Conservation (phyloP, 2,113 vertebrate species). For the Falco punctatus region DNA sequence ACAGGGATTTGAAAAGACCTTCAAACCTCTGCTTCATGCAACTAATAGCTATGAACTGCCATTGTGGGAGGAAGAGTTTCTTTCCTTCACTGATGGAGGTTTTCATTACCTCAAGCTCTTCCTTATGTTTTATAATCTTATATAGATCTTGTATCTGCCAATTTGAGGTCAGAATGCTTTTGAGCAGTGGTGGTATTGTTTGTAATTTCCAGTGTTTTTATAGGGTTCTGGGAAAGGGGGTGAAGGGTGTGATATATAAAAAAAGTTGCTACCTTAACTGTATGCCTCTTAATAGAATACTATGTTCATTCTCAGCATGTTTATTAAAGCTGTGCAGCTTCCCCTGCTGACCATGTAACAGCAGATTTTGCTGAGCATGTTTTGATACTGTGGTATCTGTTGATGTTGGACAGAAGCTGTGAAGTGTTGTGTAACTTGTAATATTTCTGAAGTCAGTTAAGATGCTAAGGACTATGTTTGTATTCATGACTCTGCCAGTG, state of each 20-base stretch:
- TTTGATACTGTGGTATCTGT: not conserved
- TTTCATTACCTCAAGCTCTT: not conserved
- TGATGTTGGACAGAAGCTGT: not conserved
- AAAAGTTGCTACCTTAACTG: not conserved
- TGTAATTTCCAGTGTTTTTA: not conserved
- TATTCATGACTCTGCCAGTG: not conserved
- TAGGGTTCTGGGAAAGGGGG: not conserved
- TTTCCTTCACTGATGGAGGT: not conserved
- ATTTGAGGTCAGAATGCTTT: not conserved
- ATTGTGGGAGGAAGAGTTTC: not conserved
- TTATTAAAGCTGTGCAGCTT: not conserved
- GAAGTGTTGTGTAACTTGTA: not conserved
- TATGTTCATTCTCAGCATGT: not conserved
- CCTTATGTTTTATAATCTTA: not conserved
- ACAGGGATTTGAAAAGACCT: not conserved
- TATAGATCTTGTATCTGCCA: not conserved
- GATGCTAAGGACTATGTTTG: not conserved
- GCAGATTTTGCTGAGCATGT: not conserved
- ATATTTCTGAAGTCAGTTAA: not conserved
- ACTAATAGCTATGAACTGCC: not conserved
- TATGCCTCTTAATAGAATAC: not conserved
- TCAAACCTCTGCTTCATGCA: not conserved
- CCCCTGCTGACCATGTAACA: not conserved
- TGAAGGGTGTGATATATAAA: not conserved
- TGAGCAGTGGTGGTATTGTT: not conserved